phyloP scores from a whole-genome alignment of 2,113 vertebrate genomes.

The Oryzias melastigma region DNA sequence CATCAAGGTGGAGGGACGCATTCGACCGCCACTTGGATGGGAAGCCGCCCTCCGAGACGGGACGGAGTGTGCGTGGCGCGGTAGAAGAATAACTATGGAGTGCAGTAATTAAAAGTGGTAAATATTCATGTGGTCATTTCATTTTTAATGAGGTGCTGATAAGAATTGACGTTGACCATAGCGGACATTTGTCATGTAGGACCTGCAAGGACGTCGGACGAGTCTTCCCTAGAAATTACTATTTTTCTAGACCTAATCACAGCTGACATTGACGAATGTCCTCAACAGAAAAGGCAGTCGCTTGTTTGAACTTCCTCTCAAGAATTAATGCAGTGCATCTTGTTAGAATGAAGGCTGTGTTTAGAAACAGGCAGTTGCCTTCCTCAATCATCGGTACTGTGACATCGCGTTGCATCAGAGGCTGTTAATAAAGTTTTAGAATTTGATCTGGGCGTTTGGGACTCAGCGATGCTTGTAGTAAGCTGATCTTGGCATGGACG shows the following conservation, averaged over 20 bases:
- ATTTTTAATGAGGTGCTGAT: constrained; percentile 73
- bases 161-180: constrained; percentile 63
- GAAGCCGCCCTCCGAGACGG: constrained; percentile 49
- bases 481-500: constrained; percentile 1
- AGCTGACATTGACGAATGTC: constrained; percentile 67
- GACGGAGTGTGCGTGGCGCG: constrained; percentile 16
- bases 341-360: constrained; percentile 27
- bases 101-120: constrained; percentile 71
- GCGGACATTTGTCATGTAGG: constrained; percentile 59
- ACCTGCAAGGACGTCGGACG: constrained; percentile 57
- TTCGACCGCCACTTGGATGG: constrained; percentile 37
- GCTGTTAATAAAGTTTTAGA: constrained; percentile 15
- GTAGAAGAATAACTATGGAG: constrained; percentile 43
- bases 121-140: constrained; percentile 78
- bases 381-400: background rate
- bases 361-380: constrained; percentile 8
- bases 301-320: constrained; percentile 45
- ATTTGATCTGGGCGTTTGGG: background rate
- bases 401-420: constrained; percentile 5
- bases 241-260: constrained; percentile 58
- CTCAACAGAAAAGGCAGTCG: constrained; percentile 38
- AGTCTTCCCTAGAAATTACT: constrained; percentile 49
- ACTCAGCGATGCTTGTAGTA: constrained; percentile 3
- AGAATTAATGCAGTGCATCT: constrained; percentile 20
- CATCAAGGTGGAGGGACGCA: constrained; percentile 66